Conservation (phyloP, 2,888 invertebrate genomes). For the Horisme vitalbata region DNA sequence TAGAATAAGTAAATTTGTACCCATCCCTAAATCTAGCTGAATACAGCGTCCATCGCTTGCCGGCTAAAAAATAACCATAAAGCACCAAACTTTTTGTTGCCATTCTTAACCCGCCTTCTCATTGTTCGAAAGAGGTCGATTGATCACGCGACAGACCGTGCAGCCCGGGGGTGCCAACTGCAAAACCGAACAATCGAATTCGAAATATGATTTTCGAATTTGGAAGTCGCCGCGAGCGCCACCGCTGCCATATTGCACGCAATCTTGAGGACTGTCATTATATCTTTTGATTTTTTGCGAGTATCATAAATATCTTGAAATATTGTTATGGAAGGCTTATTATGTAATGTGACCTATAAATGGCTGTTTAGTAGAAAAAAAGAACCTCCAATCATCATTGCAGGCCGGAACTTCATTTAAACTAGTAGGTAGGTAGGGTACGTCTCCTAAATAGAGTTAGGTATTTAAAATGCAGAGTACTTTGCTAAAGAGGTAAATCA, state of each 20-base stretch:
- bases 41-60: slow-evolving; percentile 1
- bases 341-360: too few relatives aligned
- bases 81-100: slow-evolving; percentile 30
- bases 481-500: too few relatives aligned
- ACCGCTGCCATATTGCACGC: slow-evolving; percentile 69
- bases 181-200: slow-evolving; percentile 37
- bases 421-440: too few relatives aligned
- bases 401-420: too few relatives aligned
- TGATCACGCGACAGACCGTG: slow-evolving; percentile 56
- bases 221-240: slow-evolving; percentile 60
- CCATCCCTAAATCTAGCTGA: background rate
- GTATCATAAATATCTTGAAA: background rate
- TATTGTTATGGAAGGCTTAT: too few relatives aligned
- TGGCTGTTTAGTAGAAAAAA: too few relatives aligned
- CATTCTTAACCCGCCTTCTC: slow-evolving; percentile 38
- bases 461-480: too few relatives aligned
- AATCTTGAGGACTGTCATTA: slow-evolving; percentile 45
- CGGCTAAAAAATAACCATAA: slow-evolving; percentile 18
- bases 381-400: too few relatives aligned
- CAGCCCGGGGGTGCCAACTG: slow-evolving; percentile 41
- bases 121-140: slow-evolving; percentile 44
- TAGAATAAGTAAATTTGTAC: too few relatives aligned
- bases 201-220: slow-evolving; percentile 48
- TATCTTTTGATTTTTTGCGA: slow-evolving; percentile 10
- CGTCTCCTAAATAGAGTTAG: too few relatives aligned